Percentiles rank a stretch among this genome's conserved stretches.
phyloP scores from a whole-genome alignment of 2,888 invertebrate species.

The Sipha maydis region DNA sequence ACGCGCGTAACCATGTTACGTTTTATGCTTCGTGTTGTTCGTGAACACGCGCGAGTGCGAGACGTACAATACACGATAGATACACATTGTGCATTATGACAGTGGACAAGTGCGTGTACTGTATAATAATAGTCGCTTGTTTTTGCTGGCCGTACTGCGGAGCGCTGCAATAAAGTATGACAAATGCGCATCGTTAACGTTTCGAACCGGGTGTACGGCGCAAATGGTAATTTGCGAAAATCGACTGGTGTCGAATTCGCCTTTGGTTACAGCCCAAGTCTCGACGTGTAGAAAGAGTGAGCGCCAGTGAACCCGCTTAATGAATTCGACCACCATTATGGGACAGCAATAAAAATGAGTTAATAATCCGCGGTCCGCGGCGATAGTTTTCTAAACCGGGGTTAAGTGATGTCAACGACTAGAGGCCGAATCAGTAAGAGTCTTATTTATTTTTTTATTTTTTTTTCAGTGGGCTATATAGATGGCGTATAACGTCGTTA shows the following conservation, averaged over 20 bases:
- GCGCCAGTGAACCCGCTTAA: conserved; percentile 59
- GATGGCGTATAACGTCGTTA: background rate
- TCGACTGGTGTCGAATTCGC: conserved; percentile 23
- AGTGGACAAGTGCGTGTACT: too few relatives aligned
- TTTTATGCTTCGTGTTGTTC: too few relatives aligned
- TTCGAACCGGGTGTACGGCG: too few relatives aligned
- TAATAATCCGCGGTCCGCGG: conserved; percentile 60
- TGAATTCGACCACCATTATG: conserved; percentile 61
- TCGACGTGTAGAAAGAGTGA: background rate
- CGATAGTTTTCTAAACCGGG: conserved; percentile 62
- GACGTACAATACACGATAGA: too few relatives aligned
- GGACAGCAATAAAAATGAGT: conserved; percentile 60
- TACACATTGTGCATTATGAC: too few relatives aligned
- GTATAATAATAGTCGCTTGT: too few relatives aligned
- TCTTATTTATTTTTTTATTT: background rate
- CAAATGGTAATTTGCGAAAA: conserved; percentile 32
- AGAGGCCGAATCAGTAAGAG: conserved; percentile 62
- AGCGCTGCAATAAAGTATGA: too few relatives aligned
- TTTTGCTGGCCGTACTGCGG: too few relatives aligned
- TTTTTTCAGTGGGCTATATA: background rate
- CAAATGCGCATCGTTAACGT: too few relatives aligned
- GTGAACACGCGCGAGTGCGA: too few relatives aligned
- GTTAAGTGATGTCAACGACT: conserved; percentile 64
- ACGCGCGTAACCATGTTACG: too few relatives aligned
- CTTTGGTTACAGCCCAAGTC: background rate